Conservation (phyloP, 1,140 invertebrate species). For the Drosophila mauritiana region DNA sequence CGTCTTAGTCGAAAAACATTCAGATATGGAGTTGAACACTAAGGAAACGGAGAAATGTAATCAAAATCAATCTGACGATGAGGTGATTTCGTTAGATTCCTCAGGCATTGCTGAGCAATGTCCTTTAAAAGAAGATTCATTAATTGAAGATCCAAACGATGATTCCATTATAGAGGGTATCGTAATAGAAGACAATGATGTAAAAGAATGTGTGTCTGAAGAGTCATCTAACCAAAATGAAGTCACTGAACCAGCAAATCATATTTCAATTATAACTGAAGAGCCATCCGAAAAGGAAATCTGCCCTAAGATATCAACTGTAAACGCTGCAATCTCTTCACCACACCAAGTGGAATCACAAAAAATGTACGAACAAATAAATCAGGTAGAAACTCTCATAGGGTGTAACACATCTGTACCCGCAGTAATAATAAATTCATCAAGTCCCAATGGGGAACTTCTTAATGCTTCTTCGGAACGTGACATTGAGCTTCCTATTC, state of each 20-base stretch:
- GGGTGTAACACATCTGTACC: not conserved
- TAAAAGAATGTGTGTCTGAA: not conserved
- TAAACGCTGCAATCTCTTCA: not conserved
- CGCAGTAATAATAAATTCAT: not conserved
- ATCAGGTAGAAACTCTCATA: not conserved
- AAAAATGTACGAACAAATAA: not conserved
- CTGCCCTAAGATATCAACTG: not conserved
- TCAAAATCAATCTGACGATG: not conserved
- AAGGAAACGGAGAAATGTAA: not conserved
- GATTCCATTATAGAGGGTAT: not conserved
- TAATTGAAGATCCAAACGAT: not conserved
- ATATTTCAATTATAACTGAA: not conserved
- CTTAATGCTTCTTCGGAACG: not conserved
- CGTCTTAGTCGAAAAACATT: too few species aligned
- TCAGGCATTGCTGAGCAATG: not conserved
- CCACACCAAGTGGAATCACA: not conserved
- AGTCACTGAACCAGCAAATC: too few species aligned
- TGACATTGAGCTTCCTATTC: not conserved
- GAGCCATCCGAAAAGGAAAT: not conserved
- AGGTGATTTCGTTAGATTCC: not conserved
- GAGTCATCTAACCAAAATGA: not conserved
- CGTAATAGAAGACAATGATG: not conserved
- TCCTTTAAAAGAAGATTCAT: not conserved
- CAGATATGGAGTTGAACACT: too few species aligned
- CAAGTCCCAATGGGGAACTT: not conserved